phyloP scores from a whole-genome alignment of 2,888 invertebrate species.

The Eupithecia inturbata region DNA sequence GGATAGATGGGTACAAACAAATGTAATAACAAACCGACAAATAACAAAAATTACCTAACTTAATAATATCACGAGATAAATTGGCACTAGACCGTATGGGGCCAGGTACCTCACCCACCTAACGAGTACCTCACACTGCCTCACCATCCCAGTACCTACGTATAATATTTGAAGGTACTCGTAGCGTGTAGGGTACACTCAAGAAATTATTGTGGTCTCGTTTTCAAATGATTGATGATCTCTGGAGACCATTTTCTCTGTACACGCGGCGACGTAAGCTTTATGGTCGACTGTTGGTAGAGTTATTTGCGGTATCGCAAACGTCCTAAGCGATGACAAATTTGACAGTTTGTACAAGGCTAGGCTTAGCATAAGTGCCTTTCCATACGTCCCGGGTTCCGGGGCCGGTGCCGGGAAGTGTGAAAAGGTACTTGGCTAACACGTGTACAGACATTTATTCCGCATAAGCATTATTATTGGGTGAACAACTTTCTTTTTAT shows the following conservation, averaged over 20 bases:
- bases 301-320: neutral
- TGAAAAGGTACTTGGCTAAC: too few species aligned
- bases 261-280: constrained; percentile 25
- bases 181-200: constrained; percentile 43
- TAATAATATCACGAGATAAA: too few species aligned
- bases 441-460: neutral
- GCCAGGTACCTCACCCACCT: neutral
- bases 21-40: too few species aligned
- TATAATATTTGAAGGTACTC: constrained; percentile 49
- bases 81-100: too few species aligned
- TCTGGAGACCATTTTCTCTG: constrained; percentile 34
- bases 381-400: too few species aligned
- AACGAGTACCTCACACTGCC: neutral
- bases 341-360: neutral
- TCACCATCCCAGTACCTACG: too few species aligned
- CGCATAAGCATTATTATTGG: neutral
- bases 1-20: too few species aligned
- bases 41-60: too few species aligned
- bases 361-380: neutral
- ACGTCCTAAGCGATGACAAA: neutral
- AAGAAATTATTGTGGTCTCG: constrained; percentile 49
- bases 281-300: neutral
- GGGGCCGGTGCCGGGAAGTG: too few species aligned
- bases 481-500: neutral
- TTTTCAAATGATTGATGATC: constrained; percentile 53